A percentile compares a stretch with the other conserved stretches of the same genome.
Evolutionary conservation across 2,888 invertebrate genomes (phyloP).

Genomic region (Temnothorax ravouxi): DNA sequence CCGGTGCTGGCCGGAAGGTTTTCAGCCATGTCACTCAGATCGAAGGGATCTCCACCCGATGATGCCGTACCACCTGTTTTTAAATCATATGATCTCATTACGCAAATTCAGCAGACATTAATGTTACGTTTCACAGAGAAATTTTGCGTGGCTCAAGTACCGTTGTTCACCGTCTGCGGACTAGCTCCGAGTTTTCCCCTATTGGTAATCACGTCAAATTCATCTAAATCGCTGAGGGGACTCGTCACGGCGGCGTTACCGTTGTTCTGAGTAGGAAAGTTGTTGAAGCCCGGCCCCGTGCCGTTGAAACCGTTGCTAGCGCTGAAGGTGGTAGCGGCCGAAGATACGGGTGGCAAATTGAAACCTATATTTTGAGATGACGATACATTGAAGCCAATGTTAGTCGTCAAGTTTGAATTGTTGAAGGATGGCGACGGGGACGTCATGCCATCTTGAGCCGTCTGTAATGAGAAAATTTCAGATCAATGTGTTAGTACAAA

Average conservation of each 20-base stretch:
- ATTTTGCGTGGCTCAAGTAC: constrained; percentile 69
- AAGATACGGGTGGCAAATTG: constrained; percentile 78
- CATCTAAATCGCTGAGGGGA: constrained; percentile 92
- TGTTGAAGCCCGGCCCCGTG: constrained; percentile 79
- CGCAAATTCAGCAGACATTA: constrained; percentile 1
- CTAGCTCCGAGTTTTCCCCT: constrained; percentile 88
- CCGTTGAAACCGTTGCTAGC: constrained; percentile 84
- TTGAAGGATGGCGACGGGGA: constrained; percentile 80
- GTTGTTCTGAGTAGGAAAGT: constrained; percentile 79
- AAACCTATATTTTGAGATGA: constrained; percentile 83
- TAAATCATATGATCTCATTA: constrained; percentile 16
- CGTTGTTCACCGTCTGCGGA: constrained; percentile 83
- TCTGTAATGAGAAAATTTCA: constrained; percentile 51
- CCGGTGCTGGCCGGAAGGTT: constrained; percentile 87
- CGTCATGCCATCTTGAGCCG: constrained; percentile 72
- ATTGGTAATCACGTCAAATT: constrained; percentile 95
- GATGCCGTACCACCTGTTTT: constrained; percentile 84
- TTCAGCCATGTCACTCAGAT: constrained; percentile 89
- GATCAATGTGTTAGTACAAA: neutral
- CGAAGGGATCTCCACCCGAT: constrained; percentile 90
- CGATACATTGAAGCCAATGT: constrained; percentile 80
- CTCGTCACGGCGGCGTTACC: constrained; percentile 76
- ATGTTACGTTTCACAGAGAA: neutral
- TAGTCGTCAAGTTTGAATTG: constrained; percentile 78
- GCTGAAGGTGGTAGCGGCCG: constrained; percentile 70